phyloP scores from a whole-genome alignment of 2,113 vertebrate species.

The Copsychus sechellarum region DNA sequence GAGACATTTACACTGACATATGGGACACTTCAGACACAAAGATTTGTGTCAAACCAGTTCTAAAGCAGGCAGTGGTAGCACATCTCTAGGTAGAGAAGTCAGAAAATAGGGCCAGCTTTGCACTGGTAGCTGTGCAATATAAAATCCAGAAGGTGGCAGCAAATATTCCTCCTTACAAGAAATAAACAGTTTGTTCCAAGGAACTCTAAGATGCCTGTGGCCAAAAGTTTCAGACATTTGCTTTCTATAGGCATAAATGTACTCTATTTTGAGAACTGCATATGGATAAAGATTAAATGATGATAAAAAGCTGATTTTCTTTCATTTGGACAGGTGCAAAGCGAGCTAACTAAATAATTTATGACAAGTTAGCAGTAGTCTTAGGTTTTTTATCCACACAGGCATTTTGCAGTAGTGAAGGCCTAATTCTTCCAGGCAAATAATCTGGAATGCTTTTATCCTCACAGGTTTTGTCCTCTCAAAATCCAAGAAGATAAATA shows the following conservation, averaged over 20 bases:
- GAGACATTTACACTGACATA: background rate
- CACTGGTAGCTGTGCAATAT: background rate
- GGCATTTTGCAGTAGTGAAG: background rate
- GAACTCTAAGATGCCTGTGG: background rate
- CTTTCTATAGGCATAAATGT: background rate
- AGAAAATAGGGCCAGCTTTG: background rate
- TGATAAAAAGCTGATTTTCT: background rate
- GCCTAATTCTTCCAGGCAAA: background rate
- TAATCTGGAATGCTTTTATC: background rate
- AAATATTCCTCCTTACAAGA: background rate
- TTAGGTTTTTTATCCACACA: background rate
- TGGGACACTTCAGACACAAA: background rate
- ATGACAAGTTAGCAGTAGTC: background rate
- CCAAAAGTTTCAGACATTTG: background rate
- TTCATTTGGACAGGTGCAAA: background rate
- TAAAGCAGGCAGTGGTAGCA: background rate
- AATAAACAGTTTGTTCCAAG: background rate
- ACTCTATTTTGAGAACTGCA: background rate
- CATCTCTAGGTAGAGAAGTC: background rate
- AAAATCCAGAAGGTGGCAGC: slow-evolving; percentile 71
- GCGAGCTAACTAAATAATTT: background rate
- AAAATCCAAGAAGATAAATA: background rate
- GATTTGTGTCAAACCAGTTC: background rate
- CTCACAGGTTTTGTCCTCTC: background rate
- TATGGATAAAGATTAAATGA: background rate